Percentiles rank a stretch among this genome's conserved stretches.
Conservation (phyloP, 2,797 vertebrate species). For the Argyrosomus regius region DNA sequence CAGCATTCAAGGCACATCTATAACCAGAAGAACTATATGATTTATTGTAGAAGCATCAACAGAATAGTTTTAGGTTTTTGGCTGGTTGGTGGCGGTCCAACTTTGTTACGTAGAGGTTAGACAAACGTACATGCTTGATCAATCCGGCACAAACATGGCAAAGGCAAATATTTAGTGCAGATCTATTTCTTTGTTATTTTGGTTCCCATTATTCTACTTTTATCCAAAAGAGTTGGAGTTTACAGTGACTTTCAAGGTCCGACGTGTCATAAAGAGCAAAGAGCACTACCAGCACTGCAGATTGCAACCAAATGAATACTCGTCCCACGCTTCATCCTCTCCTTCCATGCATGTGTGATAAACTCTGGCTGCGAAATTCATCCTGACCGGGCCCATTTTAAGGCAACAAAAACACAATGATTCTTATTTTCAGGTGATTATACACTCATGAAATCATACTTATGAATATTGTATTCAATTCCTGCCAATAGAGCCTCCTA, state of each 20-base stretch:
- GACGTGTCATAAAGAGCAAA: background rate
- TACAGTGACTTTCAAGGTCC: slow-evolving; percentile 6
- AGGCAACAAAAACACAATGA: too few species aligned
- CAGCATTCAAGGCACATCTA: slow-evolving; percentile 18
- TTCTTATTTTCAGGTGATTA: too few species aligned
- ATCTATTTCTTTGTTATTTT: background rate
- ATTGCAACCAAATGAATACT: too few species aligned
- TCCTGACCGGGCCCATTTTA: too few species aligned
- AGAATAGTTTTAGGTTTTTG: background rate
- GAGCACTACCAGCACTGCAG: too few species aligned
- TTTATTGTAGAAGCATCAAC: background rate
- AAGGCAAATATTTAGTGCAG: slow-evolving; percentile 24
- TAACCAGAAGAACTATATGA: slow-evolving; percentile 8
- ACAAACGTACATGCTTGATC: slow-evolving; percentile 36
- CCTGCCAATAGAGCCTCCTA: too few species aligned
- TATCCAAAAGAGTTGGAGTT: background rate
- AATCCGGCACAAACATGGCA: slow-evolving; percentile 15
- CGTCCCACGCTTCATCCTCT: too few species aligned
- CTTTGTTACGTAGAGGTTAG: slow-evolving; percentile 41
- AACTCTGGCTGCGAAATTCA: too few species aligned
- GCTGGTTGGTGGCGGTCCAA: slow-evolving; percentile 6
- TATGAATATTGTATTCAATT: too few species aligned
- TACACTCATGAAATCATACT: too few species aligned
- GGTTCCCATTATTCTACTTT: background rate
- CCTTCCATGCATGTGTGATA: too few species aligned